Evolutionary conservation across 2,113 vertebrate genomes (phyloP).

Genomic region (Salvelinus fontinalis): DNA sequence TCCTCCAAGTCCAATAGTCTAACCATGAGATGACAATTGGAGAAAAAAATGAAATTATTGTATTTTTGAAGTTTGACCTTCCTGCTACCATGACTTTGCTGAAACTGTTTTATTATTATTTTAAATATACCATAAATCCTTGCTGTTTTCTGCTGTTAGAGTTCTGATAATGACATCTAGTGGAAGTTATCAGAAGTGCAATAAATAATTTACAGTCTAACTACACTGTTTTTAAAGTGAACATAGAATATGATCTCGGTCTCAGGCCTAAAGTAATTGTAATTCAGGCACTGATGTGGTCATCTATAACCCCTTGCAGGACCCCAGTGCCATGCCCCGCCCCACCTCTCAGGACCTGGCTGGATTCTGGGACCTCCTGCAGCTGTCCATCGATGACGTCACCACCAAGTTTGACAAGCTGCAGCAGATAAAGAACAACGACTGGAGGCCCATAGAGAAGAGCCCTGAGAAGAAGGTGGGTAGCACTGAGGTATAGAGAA

Average conservation of each 20-base stretch:
- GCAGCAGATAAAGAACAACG: conserved; percentile 91
- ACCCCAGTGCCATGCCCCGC: conserved; percentile 97
- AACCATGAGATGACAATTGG: neutral
- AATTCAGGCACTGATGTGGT: neutral
- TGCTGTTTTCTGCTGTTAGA: neutral
- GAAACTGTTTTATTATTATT: neutral
- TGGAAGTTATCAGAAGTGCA: conserved; percentile 46
- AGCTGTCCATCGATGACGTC: conserved; percentile 95
- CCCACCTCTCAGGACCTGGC: conserved; percentile 98
- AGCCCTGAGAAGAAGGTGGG: conserved; percentile 93
- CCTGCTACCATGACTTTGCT: neutral
- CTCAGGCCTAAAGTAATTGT: neutral
- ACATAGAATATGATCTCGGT: too few relatives aligned
- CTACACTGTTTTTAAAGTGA: neutral
- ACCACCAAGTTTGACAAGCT: conserved; percentile 95
- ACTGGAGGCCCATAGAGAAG: conserved; percentile 91
- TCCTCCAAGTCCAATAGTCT: neutral
- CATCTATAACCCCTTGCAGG: conserved; percentile 67
- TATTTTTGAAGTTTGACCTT: neutral
- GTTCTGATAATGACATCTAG: conserved; percentile 53
- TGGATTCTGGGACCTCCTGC: conserved; percentile 97
- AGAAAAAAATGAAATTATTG: neutral
- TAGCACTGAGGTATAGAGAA: neutral
- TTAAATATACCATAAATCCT: neutral
- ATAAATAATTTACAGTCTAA: neutral